Evolutionary conservation across 2,888 invertebrate species (phyloP).

Genomic region (Empis livida): DNA sequence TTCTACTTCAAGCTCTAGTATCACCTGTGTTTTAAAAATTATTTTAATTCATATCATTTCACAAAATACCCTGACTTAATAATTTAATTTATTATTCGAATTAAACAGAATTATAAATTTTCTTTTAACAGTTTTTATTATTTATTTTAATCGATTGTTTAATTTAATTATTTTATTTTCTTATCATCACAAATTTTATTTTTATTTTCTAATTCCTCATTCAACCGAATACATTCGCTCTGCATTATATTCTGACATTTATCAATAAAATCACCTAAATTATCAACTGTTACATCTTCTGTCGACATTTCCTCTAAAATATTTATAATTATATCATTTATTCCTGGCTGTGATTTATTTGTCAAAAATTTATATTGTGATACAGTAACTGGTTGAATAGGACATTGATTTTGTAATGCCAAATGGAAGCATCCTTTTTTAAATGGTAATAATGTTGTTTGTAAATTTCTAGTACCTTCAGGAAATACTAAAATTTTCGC

Average conservation of each 20-base stretch:
- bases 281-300: conserved; percentile 42
- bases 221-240: conserved; percentile 38
- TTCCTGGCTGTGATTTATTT: no score
- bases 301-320: conserved; percentile 56
- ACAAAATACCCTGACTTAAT: no score
- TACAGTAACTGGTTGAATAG: conserved; percentile 73
- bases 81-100: no score
- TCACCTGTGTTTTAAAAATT: no score
- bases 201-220: conserved; percentile 22
- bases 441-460: conserved; percentile 62
- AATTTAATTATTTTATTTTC: no score
- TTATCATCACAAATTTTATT: no score
- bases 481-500: conserved; percentile 70
- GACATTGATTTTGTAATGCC: conserved; percentile 63
- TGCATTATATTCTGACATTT: conserved; percentile 49
- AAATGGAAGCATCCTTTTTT: conserved; percentile 89
- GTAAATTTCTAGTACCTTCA: conserved; percentile 70
- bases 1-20: no score
- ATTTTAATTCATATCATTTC: no score
- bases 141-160: no score
- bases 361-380: conserved; percentile 58
- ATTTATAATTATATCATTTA: conserved; percentile 45
- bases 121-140: no score
- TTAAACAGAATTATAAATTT: no score
- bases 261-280: conserved; percentile 46